Percentiles rank a stretch among this genome's conserved stretches.
Conservation (phyloP, 2,113 vertebrate species). For the Myxocyprinus asiaticus region DNA sequence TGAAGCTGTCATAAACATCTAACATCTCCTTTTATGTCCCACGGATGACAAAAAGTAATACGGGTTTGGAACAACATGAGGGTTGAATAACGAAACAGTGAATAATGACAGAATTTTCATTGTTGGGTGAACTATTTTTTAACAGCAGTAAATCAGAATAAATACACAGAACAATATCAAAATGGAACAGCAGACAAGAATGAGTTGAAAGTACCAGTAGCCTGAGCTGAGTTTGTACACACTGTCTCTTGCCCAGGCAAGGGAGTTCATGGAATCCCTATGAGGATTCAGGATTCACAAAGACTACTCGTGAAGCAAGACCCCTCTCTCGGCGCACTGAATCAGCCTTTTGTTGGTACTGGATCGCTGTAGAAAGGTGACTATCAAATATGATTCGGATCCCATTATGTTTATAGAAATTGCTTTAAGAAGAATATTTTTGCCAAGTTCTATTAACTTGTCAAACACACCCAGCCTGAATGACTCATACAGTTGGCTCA, state of each 20-base stretch:
- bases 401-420: too few species aligned
- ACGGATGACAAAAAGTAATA: too few species aligned
- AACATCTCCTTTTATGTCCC: too few species aligned
- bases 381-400: constrained; percentile 53
- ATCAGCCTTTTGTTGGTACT: constrained; percentile 72
- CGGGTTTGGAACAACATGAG: too few species aligned
- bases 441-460: background rate
- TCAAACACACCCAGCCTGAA: constrained; percentile 13
- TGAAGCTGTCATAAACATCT: too few species aligned
- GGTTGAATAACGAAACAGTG: too few species aligned
- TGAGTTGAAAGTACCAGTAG: constrained; percentile 75
- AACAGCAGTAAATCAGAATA: background rate
- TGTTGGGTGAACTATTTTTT: too few species aligned
- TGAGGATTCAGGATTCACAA: constrained; percentile 65
- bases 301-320: constrained; percentile 75
- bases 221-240: constrained; percentile 70
- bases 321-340: constrained; percentile 69
- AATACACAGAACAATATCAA: background rate
- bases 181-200: too few species aligned
- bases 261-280: constrained; percentile 70
- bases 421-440: too few species aligned
- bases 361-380: constrained; percentile 66
- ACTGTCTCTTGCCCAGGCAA: constrained; percentile 71
- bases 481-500: background rate
- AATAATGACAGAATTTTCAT: too few species aligned